These are phyloP conservation scores for Pseudomyrmex concolor DNA, from an alignment of 1,140 invertebrate genomes.

Conservation along the genomic window DNA sequence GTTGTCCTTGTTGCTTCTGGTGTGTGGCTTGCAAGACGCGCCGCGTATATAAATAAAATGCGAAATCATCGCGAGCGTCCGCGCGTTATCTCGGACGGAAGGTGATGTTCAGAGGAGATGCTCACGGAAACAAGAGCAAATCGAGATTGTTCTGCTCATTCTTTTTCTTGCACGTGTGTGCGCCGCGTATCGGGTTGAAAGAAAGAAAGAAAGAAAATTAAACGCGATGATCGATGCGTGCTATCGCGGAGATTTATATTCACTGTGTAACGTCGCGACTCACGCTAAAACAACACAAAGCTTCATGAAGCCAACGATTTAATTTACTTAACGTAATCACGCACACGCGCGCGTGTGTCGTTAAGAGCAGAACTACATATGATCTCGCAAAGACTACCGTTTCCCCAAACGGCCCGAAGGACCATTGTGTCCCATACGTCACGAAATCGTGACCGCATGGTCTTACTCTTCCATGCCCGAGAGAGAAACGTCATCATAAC, in stretches of 20 bases:
- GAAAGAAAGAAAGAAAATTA: neutral
- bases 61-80: slow-evolving; percentile 41
- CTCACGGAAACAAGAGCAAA: slow-evolving; percentile 21
- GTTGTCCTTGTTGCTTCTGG: slow-evolving; percentile 46
- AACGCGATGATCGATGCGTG: neutral
- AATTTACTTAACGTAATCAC: neutral
- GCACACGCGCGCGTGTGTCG: neutral
- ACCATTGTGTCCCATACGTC: slow-evolving; percentile 13
- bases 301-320: neutral
- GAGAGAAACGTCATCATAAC: slow-evolving; percentile 54
- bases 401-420: slow-evolving; percentile 29
- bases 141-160: slow-evolving; percentile 7
- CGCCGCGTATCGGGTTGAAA: neutral
- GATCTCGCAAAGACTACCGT: slow-evolving; percentile 21
- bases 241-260: neutral
- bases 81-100: neutral
- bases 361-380: neutral
- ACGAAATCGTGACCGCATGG: slow-evolving; percentile 45
- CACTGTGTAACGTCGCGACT: neutral
- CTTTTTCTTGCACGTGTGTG: neutral
- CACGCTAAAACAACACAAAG: neutral
- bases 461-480: neutral
- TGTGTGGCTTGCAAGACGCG: slow-evolving; percentile 38
- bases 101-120: neutral
- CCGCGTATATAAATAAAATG: slow-evolving; percentile 31